Evolutionary conservation across 2,888 invertebrate genomes (phyloP), one percentile per base, ranked within the genome.

Genomic region (Sycophila texana): DNA sequence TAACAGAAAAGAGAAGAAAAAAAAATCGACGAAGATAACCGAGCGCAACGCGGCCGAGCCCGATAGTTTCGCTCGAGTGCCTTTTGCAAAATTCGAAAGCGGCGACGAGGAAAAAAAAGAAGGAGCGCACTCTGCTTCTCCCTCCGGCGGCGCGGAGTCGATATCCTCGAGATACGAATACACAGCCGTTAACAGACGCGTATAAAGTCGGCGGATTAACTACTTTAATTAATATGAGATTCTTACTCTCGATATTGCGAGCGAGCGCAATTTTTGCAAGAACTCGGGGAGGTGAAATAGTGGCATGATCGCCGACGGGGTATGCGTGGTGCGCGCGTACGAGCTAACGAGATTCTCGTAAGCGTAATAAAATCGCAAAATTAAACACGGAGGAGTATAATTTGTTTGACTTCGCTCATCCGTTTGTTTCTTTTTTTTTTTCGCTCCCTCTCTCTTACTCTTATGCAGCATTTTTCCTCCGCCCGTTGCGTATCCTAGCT

Each of bases 181-280:
- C 66, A 71, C 74, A n/a, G n/a, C 66, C 60, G 71, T 47, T 71
- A 57, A 74, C 10, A 39, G 66, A 39, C 66, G 70, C 60, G 63
- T 60, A 74, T 74, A 79, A 74, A 79, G 20, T 79, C 60, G 47
- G 14, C 30, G 74, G 77, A 68, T 76, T 77, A 73, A 77, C 65
- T 71, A 39, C 77, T 77, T 81, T 72, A 75, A 81, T 81, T 81
- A 74, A 74, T 65, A 74, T 16, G 57, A 74, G 74, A 72, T 67
- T 63, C 74, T 70, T 76, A 22, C 79, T 20, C 60, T 61, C 57
- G 65, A 66, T 68, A 49, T 60, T 47, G 30, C 65, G 30, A 55
- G 51, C 0, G 20, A 51, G 53, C 53, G 22, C 22, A 57, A 13
- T 39, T 20, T 39, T 30, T n/a, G 20, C 12, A 13, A 39, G 47